Evolutionary conservation across 1,140 invertebrate genomes (phyloP).

Genomic region (Artemia franciscana): DNA sequence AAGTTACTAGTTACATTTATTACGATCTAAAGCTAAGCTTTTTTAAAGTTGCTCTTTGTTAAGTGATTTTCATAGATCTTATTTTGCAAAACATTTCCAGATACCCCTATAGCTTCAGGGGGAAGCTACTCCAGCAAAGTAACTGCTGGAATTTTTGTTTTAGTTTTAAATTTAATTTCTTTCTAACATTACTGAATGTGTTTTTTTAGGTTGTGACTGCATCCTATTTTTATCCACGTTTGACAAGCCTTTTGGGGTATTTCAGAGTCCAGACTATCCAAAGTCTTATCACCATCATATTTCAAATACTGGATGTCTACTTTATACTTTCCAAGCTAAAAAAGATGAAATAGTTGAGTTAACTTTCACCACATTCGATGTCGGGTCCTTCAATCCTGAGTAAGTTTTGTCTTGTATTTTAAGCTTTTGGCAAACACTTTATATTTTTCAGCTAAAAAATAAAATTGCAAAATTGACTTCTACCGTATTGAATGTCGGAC

Average conservation of each 20-base stretch:
- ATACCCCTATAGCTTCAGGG: background rate
- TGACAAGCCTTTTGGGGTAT: conserved; percentile 7
- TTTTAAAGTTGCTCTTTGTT: no score
- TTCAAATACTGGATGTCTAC: conserved; percentile 2
- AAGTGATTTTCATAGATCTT: no score
- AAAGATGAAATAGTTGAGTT: conserved; percentile 9
- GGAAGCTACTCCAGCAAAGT: background rate
- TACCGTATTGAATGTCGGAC: no score
- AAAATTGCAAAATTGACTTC: no score
- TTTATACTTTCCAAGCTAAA: conserved; percentile 7
- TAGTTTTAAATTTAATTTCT: background rate
- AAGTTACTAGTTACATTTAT: no score
- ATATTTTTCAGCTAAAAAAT: no score
- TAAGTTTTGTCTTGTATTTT: no score
- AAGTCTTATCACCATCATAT: conserved; percentile 8
- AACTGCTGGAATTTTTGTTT: background rate
- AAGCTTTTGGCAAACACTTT: no score
- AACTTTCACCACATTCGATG: conserved; percentile 6
- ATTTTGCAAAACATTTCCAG: no score
- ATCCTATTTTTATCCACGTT: conserved; percentile 7
- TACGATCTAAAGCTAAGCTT: no score
- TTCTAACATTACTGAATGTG: background rate
- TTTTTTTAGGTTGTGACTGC: conserved; percentile 9
- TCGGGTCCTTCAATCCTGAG: background rate
- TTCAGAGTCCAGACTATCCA: conserved; percentile 10